Evolutionary conservation across 2,113 vertebrate species (phyloP), one percentile per base, ranked within the genome.

Genomic region (Ginglymostoma cirratum): DNA sequence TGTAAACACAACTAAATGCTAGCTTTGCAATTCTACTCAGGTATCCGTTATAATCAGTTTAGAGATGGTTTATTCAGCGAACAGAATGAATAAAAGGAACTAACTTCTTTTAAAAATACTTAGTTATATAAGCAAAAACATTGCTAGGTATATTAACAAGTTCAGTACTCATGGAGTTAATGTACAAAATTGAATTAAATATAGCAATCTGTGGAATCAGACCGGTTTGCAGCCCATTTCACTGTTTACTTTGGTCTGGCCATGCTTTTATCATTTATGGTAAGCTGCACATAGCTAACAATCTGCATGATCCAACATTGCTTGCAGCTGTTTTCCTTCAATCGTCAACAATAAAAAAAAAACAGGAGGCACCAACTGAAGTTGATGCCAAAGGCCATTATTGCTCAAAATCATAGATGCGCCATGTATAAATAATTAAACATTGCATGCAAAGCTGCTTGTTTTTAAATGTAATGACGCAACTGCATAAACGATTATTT

Each of bases 251-350:
- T 90, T n/a, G 24, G 23, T 90, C 48, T 90, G 52, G 27, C 48
- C 87, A 61, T 55, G 93, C 70, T 94, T 94, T 70, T 94, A 27
- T 94, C 93, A 45, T 70, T 94, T 61, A 94, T 72, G 66, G 93
- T 70, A n/a, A 94, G 69, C 93, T 94, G 66, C 93, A 70, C 93
- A 70, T 48, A 69, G 66, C 93, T 94, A 15, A 42, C 66, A 94
- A 12, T 2, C 93, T 94, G 93, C 65, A 94, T 42, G n/a, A 48
- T 94, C 93, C 93, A 94, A 94, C 93, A 94, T 42, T 94, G 93
- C 93, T 70, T 42, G 23, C 93, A 94, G 93, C 93, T 94, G 93
- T 69, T 94, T 94, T 94, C 93, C 34, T 61, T 94, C 93, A 94
- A 38, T 94, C 38, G 24, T 67, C 93, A 70, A 69, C 65, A 92